Conservation (phyloP, 2,888 invertebrate genomes). For the Eustalomyia histrio region DNA sequence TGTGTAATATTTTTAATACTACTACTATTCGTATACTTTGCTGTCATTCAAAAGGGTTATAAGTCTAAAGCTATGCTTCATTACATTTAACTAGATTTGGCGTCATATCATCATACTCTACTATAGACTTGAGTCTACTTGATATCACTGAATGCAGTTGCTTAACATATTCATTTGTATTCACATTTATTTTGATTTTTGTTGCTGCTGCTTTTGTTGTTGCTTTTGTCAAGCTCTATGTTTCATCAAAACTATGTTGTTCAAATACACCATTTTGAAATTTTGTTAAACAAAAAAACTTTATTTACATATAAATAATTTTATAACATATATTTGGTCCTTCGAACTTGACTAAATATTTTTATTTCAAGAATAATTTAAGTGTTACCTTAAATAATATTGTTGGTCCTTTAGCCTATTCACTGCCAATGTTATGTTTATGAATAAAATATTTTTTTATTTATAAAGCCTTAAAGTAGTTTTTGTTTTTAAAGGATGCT, state of each 20-base stretch:
- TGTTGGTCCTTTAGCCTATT: no score
- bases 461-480: no score
- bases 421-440: no score
- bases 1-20: background rate
- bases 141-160: conserved; percentile 9
- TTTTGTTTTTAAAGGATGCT: no score
- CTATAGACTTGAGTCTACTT: background rate
- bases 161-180: conserved; percentile 35
- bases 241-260: background rate
- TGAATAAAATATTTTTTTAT: no score
- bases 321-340: background rate
- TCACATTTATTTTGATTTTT: conserved; percentile 7
- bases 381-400: no score
- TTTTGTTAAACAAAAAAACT: background rate
- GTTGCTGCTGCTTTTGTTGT: background rate
- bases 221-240: conserved; percentile 11
- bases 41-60: no score
- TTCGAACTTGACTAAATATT: no score
- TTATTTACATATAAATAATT: background rate
- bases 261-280: background rate
- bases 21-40: background rate
- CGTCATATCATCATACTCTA: conserved; percentile 29
- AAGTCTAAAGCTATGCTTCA: conserved; percentile 37
- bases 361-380: no score
- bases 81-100: conserved; percentile 45